Percentiles rank a stretch among this genome's conserved stretches.
Conservation (phyloP, 2,888 invertebrate species). For the Leptinotarsa juncta region DNA sequence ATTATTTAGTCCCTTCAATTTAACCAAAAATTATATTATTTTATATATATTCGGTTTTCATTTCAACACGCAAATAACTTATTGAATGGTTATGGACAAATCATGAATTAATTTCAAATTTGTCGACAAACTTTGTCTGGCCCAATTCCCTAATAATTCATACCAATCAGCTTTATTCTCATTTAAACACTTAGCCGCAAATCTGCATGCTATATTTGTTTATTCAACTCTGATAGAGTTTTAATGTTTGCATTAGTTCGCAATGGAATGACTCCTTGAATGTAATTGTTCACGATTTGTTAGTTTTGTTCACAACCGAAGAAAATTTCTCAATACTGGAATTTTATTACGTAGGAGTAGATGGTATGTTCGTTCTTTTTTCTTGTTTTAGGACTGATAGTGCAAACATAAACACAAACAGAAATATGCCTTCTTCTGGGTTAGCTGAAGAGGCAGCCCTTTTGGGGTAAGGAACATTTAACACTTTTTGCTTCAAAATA, state of each 20-base stretch:
- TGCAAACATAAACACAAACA: conserved; percentile 62
- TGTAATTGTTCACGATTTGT: neutral
- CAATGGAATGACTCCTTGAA: neutral
- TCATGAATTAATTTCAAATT: too few species aligned
- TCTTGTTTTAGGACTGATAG: conserved; percentile 63
- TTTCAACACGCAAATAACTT: too few species aligned
- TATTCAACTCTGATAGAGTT: neutral
- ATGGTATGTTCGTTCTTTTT: conserved; percentile 38
- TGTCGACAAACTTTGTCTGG: neutral
- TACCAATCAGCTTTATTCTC: neutral
- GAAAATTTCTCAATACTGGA: too few species aligned
- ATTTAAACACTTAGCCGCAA: neutral
- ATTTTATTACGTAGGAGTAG: neutral
- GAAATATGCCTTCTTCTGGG: conserved; percentile 77
- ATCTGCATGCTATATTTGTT: neutral
- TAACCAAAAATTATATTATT: too few species aligned
- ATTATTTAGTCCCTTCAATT: too few species aligned
- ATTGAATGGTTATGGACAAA: too few species aligned
- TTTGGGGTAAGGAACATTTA: conserved; percentile 78
- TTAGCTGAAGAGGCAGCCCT: conserved; percentile 89
- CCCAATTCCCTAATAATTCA: neutral
- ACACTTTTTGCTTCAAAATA: conserved; percentile 42
- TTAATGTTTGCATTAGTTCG: neutral
- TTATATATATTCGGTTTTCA: too few species aligned
- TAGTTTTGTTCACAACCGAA: neutral